Conservation (phyloP, 2,888 invertebrate genomes). For the Nomada ruficornis region DNA sequence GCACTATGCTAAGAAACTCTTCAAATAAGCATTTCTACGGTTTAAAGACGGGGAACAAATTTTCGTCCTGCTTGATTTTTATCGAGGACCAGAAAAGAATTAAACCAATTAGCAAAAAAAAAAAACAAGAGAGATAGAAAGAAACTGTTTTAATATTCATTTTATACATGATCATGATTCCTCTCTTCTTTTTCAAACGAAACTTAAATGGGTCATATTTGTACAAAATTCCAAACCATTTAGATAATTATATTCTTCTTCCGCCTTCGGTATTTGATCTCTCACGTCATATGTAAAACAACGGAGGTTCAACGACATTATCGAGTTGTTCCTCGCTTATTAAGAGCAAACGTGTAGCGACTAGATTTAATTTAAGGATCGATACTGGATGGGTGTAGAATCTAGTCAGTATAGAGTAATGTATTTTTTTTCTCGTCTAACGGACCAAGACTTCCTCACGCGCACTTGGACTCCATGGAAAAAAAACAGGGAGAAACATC, state of each 20-base stretch:
- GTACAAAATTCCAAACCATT: background rate
- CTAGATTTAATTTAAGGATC: slow-evolving; percentile 51
- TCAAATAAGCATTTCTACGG: slow-evolving; percentile 87
- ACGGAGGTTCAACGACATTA: slow-evolving; percentile 11
- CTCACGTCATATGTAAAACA: slow-evolving; percentile 6
- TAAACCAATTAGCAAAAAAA: background rate
- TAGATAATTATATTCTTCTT: slow-evolving; percentile 26
- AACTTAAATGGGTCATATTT: slow-evolving; percentile 8
- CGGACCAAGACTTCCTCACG: slow-evolving; percentile 63
- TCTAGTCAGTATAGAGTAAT: slow-evolving; percentile 74
- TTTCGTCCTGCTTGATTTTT: slow-evolving; percentile 10
- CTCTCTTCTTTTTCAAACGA: background rate
- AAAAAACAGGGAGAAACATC: background rate
- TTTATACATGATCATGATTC: background rate
- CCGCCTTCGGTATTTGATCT: slow-evolving; percentile 30
- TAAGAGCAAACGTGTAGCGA: slow-evolving; percentile 55
- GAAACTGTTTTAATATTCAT: slow-evolving; percentile 9
- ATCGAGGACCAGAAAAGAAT: slow-evolving; percentile 42
- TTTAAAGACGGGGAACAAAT: slow-evolving; percentile 7
- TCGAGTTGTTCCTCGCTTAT: slow-evolving; percentile 45
- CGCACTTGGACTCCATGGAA: slow-evolving; percentile 28
- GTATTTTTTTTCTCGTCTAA: slow-evolving; percentile 39
- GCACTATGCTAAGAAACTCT: slow-evolving; percentile 93
- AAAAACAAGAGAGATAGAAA: background rate
- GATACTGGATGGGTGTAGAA: slow-evolving; percentile 74